A percentile compares a stretch with the other conserved stretches of the same genome.
phyloP scores from a whole-genome alignment of 1,140 invertebrate genomes.

The Trialeurodes vaporariorum region DNA sequence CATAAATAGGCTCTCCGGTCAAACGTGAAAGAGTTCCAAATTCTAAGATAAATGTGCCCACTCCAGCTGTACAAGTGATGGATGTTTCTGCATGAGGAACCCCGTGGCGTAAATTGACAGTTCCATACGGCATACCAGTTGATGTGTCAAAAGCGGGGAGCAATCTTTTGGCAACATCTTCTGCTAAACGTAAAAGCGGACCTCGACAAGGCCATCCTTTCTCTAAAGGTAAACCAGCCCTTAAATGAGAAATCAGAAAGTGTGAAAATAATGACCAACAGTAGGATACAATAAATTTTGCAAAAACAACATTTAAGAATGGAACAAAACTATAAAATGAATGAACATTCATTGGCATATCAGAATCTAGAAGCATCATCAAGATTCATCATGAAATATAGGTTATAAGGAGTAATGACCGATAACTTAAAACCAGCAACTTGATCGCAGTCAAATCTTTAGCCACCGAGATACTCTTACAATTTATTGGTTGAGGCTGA shows the following conservation, averaged over 20 bases:
- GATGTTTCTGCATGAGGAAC: constrained; percentile 91
- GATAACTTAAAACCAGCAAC: no score
- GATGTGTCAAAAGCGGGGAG: constrained; percentile 80
- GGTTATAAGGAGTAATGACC: no score
- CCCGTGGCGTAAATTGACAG: constrained; percentile 83
- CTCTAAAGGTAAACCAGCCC: constrained; percentile 69
- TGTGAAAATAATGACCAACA: not conserved
- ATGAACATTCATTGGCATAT: no score
- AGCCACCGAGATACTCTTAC: no score
- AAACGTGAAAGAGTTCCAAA: constrained; percentile 90
- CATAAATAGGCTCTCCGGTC: constrained; percentile 90
- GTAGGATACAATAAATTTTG: not conserved
- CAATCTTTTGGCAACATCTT: constrained; percentile 82
- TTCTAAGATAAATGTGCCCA: constrained; percentile 94
- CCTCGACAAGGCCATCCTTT: constrained; percentile 96
- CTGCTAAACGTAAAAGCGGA: constrained; percentile 80
- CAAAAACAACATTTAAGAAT: not conserved
- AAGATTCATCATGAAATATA: no score
- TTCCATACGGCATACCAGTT: constrained; percentile 98
- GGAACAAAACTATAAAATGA: no score
- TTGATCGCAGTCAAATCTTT: no score
- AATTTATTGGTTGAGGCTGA: no score
- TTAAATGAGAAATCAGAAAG: constrained; percentile 31
- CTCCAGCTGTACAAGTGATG: constrained; percentile 93
- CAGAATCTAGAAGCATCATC: no score